Percentiles rank a stretch among this genome's conserved stretches.
phyloP scores from a whole-genome alignment of 2,888 invertebrate genomes.

The Sarcophaga variegata region DNA sequence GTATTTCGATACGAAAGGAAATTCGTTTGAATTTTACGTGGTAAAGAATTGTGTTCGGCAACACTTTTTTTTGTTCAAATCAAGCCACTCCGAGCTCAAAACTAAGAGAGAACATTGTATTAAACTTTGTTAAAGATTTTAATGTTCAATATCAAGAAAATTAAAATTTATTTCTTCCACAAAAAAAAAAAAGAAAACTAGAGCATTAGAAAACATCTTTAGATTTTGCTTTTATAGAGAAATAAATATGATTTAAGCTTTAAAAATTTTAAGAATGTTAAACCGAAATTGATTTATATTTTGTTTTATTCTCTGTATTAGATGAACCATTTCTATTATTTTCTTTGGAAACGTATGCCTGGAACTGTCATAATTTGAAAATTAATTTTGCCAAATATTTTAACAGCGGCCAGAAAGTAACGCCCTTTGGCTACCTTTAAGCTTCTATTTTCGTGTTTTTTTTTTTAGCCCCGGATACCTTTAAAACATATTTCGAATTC shows the following conservation, averaged over 20 bases:
- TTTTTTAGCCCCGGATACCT: neutral
- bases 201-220: too few relatives aligned
- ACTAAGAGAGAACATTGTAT: too few relatives aligned
- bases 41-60: too few relatives aligned
- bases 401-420: conserved; percentile 51
- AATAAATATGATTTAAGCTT: neutral
- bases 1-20: too few relatives aligned
- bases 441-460: neutral
- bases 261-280: neutral
- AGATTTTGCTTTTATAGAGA: neutral
- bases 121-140: too few relatives aligned
- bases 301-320: neutral
- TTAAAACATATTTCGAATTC: conserved; percentile 61
- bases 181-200: too few relatives aligned
- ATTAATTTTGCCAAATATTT: conserved; percentile 67
- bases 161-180: too few relatives aligned
- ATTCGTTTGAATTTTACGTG: too few relatives aligned
- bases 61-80: too few relatives aligned
- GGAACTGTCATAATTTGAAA: conserved; percentile 68
- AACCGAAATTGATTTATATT: conserved; percentile 13
- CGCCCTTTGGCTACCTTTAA: conserved; percentile 69
- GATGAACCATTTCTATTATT: neutral
- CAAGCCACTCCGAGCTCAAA: too few relatives aligned
- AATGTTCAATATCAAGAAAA: too few relatives aligned
- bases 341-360: conserved; percentile 48